Evolutionary conservation across 2,888 invertebrate genomes (phyloP), one percentile per base, ranked within the genome.

Genomic region (Drosophila niveifrons): DNA sequence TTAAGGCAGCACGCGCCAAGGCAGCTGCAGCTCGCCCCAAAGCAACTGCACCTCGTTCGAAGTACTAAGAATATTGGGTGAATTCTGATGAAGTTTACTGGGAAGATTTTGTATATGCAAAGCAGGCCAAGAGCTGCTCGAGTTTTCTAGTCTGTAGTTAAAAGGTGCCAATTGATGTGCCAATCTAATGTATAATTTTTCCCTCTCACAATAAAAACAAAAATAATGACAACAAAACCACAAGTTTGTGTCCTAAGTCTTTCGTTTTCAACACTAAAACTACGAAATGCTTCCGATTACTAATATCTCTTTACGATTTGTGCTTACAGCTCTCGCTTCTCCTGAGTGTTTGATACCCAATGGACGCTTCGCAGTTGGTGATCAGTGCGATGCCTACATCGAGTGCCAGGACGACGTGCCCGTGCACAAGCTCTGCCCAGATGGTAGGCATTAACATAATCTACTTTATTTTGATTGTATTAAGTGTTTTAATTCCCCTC

Each of bases 401-500:
- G 95, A 96, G 86, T 96, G 96, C 88, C 90, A 93, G 74, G 90
- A 97, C 73, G 97, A 96, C 17, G 94, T 95, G 9, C 93, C 95
- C 0, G 94, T 95, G 86, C 95, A 96, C 83, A 96, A 96, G 88
- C 92, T 95, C 2, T 97, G 97, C 74, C 96, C 97, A 0, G 97
- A 97, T 88, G 97, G 97, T 68, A 68, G 28, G 0, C 23, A 23
- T 1, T 3, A 11, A 0, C 15, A 9, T 9, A 8, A 13, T 23
- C 8, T 13, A 36, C 7, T 9, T n/a, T 10, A 8, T n/a, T 18
- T 2, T 23, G 4, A 0, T 6, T 13, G 0, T 17, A 2, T n/a
- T 2, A 31, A 7, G 10, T 6, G 3, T 0, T 36, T n/a, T 36
- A 4, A 36, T n/a, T 36, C 4, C n/a, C 1, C n/a, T 1, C 1